Evolutionary conservation across 64 coral and sea anemone species (phyloP), one percentile per base, ranked within the genome.

Genomic region (Dendrophyllia cribrosa): DNA sequence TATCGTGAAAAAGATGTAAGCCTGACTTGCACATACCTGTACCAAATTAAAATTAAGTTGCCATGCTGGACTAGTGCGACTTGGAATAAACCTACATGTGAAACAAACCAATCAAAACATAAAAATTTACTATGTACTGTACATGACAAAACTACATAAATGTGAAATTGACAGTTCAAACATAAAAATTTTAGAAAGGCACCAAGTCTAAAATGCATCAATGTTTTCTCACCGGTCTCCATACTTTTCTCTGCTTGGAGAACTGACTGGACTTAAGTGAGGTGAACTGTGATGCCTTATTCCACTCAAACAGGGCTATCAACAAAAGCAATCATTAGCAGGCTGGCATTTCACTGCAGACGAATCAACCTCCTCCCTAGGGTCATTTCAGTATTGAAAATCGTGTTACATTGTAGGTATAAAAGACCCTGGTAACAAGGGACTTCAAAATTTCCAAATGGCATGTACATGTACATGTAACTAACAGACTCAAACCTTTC

Each of bases 41-140:
- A 84, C 46, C 4, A 86, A 76, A 79, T 93, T 78, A 76, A 77
- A 48, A 78, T 78, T 93, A 5, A 64, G 59, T 11, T 93, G 53
- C 72, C 59, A 78, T 56, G 79, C 44, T 50, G 91, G 63, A 63
- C 91, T 77, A 7, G 56, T 66, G 50, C 91, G 91, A 17, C 91
- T 93, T 69, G 91, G 91, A 9, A 93, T 93, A 78, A 93, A 93
- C 71, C 91, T 93, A 7, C 14, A 56, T 20, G 0, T 51, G 12
- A 45, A 21, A 76, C 22, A 51, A 16, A 50, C 6, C 21, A 51
- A 65, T 34, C 12, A 17, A 50, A 4, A 66, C 8, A 66, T 16
- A 12, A 24, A 60, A 65, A 13, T 50, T 16, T 70, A 2, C 34
- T 10, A 8, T 67, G 8, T 12, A 85, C 7, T 21, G 5, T 44